phyloP scores from a whole-genome alignment of 2,888 invertebrate genomes.

The Drosophila acutilabella region DNA sequence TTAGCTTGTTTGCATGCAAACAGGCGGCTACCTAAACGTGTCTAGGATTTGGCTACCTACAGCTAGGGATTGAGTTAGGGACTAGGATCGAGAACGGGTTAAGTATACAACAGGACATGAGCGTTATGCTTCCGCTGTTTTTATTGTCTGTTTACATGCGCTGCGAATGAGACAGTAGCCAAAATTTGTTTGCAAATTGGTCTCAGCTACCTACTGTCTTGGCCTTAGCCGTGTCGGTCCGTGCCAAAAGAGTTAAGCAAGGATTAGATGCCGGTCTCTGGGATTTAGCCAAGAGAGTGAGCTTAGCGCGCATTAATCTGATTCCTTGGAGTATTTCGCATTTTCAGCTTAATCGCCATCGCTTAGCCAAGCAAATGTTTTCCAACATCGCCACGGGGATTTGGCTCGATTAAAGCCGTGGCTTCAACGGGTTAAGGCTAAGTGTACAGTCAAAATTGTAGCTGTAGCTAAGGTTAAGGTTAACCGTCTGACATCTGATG shows the following conservation, averaged over 20 bases:
- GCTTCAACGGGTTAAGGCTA: constrained; percentile 26
- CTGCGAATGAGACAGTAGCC: constrained; percentile 69
- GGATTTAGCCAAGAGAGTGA: constrained; percentile 54
- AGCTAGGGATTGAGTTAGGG: not conserved
- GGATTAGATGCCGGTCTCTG: constrained; percentile 54
- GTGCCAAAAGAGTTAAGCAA: constrained; percentile 72
- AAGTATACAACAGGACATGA: constrained; percentile 32
- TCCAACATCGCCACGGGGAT: constrained; percentile 61
- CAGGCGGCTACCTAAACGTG: constrained; percentile 50
- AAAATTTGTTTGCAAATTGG: constrained; percentile 77
- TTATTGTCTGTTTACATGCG: constrained; percentile 70
- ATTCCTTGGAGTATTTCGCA: constrained; percentile 53
- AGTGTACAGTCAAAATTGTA: not conserved
- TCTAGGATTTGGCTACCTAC: constrained; percentile 33
- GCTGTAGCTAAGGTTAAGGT: constrained; percentile 24
- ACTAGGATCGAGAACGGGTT: constrained; percentile 53
- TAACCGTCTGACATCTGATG: constrained; percentile 66
- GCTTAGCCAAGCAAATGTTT: constrained; percentile 81
- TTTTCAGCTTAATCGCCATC: constrained; percentile 66
- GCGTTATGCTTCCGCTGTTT: constrained; percentile 73
- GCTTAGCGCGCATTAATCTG: constrained; percentile 76
- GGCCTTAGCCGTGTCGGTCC: constrained; percentile 20
- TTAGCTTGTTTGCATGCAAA: constrained; percentile 82
- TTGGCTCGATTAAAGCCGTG: constrained; percentile 60
- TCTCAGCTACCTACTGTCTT: constrained; percentile 74